Evolutionary conservation across 1,140 invertebrate genomes (phyloP), one percentile per base, ranked within the genome.

Genomic region (Andrena cerasifolii): DNA sequence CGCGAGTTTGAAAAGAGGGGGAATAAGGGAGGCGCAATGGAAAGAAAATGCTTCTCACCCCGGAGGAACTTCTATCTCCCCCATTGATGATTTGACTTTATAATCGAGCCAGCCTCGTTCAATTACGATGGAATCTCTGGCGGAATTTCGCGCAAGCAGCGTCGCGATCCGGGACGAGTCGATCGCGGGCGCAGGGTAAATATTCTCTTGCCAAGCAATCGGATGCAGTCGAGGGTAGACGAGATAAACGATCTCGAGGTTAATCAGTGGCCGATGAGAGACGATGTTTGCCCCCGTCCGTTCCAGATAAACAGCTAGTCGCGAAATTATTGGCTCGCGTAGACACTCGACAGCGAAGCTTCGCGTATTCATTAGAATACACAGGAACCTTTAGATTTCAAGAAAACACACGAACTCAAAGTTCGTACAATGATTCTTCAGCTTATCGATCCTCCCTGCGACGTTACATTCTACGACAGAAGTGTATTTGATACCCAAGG

Each of bases 71-170:
- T 10, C 31, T 40, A 43, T 5, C 28, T 24, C 21, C 43, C 14
- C 70, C 73, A 76, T 75, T 70, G 65, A 85, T 79, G 56, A 87
- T 88, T 80, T 84, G 84, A 87, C 86, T 86, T 86, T 86, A 83
- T 83, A 88, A 88, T 87, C 84, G 81, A 80, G 81, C 71, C 79
- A 72, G 66, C 51, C 79, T 77, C 75, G 84, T 79, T 87, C 86
- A 88, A 87, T 88, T 86, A 87, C 72, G 59, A 84, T 77, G 81
- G 81, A 84, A 84, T 84, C 54, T 83, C 81, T 73, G 66, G 33
- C 63, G 72, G 81, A 84, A 84, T 84, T 79, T 83, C 71, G 51
- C 51, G 77, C 77, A 80, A 84, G 80, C 78, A 80, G 67, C 53
- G 33, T 21, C 28, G 33, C 70, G 76, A 61, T 79, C 75, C 53